phyloP scores from a whole-genome alignment of 2,797 vertebrate species.

The Cuculus canorus region DNA sequence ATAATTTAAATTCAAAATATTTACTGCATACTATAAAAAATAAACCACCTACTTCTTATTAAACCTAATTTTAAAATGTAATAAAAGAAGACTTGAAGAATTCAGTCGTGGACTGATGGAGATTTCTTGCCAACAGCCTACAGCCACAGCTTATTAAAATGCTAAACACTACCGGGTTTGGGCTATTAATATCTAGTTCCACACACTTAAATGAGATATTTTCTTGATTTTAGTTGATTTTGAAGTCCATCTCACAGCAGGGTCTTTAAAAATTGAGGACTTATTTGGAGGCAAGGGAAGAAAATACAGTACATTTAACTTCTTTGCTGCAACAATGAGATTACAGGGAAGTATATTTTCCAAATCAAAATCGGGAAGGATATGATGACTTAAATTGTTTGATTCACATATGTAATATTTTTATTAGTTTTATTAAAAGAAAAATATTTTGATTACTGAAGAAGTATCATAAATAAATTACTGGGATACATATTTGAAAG shows the following conservation, averaged over 20 bases:
- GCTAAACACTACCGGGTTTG: background rate
- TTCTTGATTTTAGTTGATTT: background rate
- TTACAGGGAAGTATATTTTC: background rate
- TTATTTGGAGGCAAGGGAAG: background rate
- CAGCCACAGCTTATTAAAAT: background rate
- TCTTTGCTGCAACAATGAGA: background rate
- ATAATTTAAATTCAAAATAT: slow-evolving; percentile 43
- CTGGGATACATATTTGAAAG: background rate
- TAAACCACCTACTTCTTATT: background rate
- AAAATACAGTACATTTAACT: background rate
- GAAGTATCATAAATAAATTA: background rate
- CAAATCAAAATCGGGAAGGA: background rate
- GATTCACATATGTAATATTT: background rate
- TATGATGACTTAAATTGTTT: background rate
- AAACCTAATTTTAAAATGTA: background rate
- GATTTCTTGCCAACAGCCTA: background rate
- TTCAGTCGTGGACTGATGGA: background rate
- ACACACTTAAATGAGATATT: background rate
- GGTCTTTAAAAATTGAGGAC: background rate
- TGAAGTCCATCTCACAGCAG: background rate
- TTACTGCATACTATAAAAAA: background rate
- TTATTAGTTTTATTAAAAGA: background rate
- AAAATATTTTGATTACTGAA: background rate
- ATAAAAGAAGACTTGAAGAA: background rate
- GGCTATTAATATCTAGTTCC: background rate